These are phyloP conservation scores for Torymus texanus DNA, from an alignment of 2,888 invertebrate genomes.

Conservation along the genomic window DNA sequence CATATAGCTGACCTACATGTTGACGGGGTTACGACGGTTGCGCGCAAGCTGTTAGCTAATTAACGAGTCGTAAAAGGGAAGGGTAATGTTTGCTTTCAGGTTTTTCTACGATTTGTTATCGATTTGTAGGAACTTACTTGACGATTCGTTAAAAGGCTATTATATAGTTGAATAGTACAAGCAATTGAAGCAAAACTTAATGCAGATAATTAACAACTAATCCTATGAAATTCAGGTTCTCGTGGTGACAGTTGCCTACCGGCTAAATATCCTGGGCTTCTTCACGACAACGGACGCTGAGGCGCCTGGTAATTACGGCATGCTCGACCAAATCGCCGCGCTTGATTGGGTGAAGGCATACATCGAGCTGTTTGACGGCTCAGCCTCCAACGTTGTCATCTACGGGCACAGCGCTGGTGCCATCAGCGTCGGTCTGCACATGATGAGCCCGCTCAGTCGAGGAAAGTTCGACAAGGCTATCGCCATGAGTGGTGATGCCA, in stretches of 20 bases:
- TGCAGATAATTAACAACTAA: neutral
- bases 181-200: neutral
- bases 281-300: constrained; percentile 87
- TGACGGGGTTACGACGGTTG: too few relatives aligned
- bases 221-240: constrained; percentile 77
- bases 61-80: too few relatives aligned
- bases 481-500: constrained; percentile 87
- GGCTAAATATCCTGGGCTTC: constrained; percentile 89
- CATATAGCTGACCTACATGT: too few relatives aligned
- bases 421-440: constrained; percentile 85
- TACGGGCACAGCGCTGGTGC: constrained; percentile 90
- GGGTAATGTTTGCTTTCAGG: too few relatives aligned
- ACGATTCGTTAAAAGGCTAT: too few relatives aligned
- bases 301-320: constrained; percentile 87
- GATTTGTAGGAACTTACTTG: too few relatives aligned
- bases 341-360: constrained; percentile 87
- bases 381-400: constrained; percentile 84
- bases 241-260: constrained; percentile 87
- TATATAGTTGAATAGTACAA: neutral
- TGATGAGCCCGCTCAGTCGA: constrained; percentile 76
- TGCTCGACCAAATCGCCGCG: constrained; percentile 89
- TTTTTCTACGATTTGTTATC: too few relatives aligned
- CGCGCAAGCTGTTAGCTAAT: too few relatives aligned
- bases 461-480: constrained; percentile 86
- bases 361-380: constrained; percentile 85